Conservation (phyloP, 2,113 vertebrate genomes). For the Butorides virescens region DNA sequence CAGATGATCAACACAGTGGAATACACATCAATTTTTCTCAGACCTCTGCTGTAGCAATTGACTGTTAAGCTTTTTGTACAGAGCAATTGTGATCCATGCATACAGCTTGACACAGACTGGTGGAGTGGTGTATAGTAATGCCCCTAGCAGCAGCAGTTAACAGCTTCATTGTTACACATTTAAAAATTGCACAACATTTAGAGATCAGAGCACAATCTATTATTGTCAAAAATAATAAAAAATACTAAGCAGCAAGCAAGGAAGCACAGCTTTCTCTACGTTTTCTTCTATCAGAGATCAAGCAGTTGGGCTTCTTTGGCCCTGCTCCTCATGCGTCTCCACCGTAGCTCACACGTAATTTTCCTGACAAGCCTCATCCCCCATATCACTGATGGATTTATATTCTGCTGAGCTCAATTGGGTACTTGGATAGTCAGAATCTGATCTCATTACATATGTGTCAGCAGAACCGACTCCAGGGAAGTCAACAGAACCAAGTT, state of each 20-base stretch:
- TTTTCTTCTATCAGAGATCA: neutral
- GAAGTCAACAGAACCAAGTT: constrained; percentile 7
- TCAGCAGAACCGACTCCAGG: constrained; percentile 43
- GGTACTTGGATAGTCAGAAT: constrained; percentile 27
- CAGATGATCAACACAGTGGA: neutral
- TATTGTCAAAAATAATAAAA: neutral
- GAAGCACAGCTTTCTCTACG: neutral
- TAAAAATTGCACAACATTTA: neutral
- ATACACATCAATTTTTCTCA: neutral
- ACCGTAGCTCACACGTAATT: neutral
- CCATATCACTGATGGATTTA: neutral
- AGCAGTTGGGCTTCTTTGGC: neutral
- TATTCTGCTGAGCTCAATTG: constrained; percentile 11
- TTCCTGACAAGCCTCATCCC: constrained; percentile 7
- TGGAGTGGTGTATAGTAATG: neutral
- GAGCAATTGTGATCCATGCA: neutral
- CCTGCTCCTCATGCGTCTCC: neutral
- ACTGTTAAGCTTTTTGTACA: neutral
- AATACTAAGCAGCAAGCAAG: neutral
- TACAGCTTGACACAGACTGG: neutral
- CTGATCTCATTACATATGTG: constrained; percentile 33
- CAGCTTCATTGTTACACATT: neutral
- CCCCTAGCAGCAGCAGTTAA: neutral
- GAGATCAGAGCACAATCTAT: neutral
- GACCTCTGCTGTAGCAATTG: neutral